Base-by-base conservation (phyloP, 1,140 invertebrate species). In the Cryptotermes secundus region DNA sequence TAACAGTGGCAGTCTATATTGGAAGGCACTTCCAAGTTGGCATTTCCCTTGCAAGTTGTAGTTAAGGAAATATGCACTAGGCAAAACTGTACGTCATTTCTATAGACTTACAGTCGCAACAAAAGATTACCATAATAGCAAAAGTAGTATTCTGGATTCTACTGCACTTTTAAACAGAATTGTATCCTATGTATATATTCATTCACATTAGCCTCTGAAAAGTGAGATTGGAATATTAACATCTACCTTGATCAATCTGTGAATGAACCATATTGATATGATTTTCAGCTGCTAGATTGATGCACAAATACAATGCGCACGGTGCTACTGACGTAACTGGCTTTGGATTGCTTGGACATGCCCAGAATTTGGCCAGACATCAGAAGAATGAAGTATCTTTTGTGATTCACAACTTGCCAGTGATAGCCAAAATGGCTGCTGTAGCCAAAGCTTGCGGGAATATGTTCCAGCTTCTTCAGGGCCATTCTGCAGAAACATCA, bases 221-320 rank as follows among this genome's bases (percentile, higher is more conserved):
- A 42, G 19, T 79, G 24, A 80, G 22, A 24, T 36, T 36, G 26
- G 31, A 26, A 34, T 80, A 26, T n/a, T 34, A 0, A 26, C 35
- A 80, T n/a, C 31, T 7, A 14, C 3, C 2, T 42, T 16, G 14
- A 36, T 16, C 42, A 16, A n/a, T n/a, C n/a, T n/a, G n/a, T n/a
- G n/a, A n/a, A n/a, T 31, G 38, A 4, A 38, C 26, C 16, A 59
- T 83, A 10, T 83, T 34, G 35, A 83, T 26, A 35, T 59, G 26
- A 34, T 83, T 31, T 84, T n/a, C 84, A 84, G 97, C 97, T 87
- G 97, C 98, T 16, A 91, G 96, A 85, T 90, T 99, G 80, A 99
- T 99, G 97, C 98, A 99, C 90, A 99, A 99, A 89, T 99, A 99
- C 89, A 98, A 99, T 90, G 98, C 98, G 10, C 98, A 99, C 90